Base-by-base conservation (phyloP, 1,140 invertebrate species). In the Temnothorax curvispinosus region DNA sequence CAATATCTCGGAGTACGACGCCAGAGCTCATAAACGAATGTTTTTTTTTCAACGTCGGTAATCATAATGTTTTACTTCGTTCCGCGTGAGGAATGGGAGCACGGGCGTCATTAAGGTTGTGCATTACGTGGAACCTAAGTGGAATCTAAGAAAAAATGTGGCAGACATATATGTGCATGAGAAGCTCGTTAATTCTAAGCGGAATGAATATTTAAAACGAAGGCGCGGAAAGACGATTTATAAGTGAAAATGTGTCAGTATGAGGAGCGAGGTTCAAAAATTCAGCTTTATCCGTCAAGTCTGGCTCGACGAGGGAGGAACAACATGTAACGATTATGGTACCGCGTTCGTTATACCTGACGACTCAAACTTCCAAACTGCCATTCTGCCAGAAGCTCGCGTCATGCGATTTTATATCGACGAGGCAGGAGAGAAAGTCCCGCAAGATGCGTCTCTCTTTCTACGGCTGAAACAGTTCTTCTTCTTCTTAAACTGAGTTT, bases 401-500 rank as follows among this genome's bases (percentile, higher is more conserved):
- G 88, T 89, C 82, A 88, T 87, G 85, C 91, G 91, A 92, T 94
- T 94, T 93, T 93, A 93, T 91, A 93, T 94, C 92, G 92, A 92
- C 90, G 85, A 91, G 90, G 84, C 80, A 85, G 62, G 60, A 52
- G 90, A 67, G 82, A 88, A 82, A 90, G 87, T 92, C 92, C 85
- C 88, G 80, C 90, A 91, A 93, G 89, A 92, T 90, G 89, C 90
- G 89, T 92, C 94, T 91, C 87, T 91, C 89, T 88, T 88, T 88
- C 87, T 88, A 76, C 71, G 60, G 87, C 87, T 93, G 92, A 94
- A 95, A 95, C 93, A 94, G 94, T 94, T 95, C 93, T 90, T 90
- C 82, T 90, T 91, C 90, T 94, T 95, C 94, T 95, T 94, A 95
- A 95, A 95, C 94, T 93, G 94, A 95, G 94, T 95, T 95, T 95